Conservation (phyloP, 2,113 vertebrate species). For the Rhea pennata region DNA sequence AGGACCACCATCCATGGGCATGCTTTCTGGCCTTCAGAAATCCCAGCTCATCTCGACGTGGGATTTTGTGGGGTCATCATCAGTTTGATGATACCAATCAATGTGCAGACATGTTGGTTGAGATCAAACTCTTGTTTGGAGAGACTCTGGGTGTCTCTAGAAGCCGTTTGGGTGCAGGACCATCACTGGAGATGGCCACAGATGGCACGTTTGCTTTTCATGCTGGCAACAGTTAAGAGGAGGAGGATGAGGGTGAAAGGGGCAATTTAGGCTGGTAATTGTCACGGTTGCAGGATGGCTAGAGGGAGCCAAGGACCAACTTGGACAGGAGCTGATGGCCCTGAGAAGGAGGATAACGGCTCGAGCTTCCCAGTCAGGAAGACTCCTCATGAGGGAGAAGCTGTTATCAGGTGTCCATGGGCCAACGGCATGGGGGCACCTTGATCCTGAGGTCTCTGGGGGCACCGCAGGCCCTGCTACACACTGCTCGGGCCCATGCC, state of each 20-base stretch:
- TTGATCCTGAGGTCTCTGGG: neutral
- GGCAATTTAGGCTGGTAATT: rapidly evolving
- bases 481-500: too few relatives aligned
- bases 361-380: neutral
- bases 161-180: neutral
- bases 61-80: neutral
- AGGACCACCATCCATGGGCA: neutral
- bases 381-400: neutral
- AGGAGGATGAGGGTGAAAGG: neutral
- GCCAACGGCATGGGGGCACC: neutral
- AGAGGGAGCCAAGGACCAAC: rapidly evolving
- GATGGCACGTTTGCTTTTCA: neutral
- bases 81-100: rapidly evolving
- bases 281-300: rapidly evolving
- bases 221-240: neutral
- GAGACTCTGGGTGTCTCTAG: neutral
- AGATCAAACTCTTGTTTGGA: neutral
- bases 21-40: rapidly evolving
- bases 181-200: neutral
- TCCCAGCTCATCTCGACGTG: neutral
- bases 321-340: neutral
- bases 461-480: too few relatives aligned
- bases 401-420: neutral
- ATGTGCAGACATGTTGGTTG: neutral
- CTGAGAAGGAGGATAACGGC: neutral